Base-by-base conservation (phyloP, 2,888 invertebrate genomes). In the Cerceris ruficornis region DNA sequence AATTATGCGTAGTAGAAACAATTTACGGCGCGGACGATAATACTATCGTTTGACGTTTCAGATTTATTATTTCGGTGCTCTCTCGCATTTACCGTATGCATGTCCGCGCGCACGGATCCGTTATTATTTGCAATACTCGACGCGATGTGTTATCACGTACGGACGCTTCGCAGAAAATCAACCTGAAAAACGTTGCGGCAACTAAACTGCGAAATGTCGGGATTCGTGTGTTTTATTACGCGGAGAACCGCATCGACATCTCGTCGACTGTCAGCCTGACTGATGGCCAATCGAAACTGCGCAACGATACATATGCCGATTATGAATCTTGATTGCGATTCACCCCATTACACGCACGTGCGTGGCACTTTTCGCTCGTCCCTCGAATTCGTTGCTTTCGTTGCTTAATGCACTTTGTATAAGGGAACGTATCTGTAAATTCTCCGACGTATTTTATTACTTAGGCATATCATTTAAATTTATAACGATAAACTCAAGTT, bases 201-300 rank as follows among this genome's bases (percentile, higher is more conserved):
- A 74, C 81, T 75, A 79, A 83, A 79, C 79, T 81, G 76, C 79
- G 76, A 76, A 79, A 76, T 68, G 78, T 69, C 80, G 75, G 58
- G 49, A 57, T 65, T 55, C 68, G 71, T 58, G 81, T 74, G 79
- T 83, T 83, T 83, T 83, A 83, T 83, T 75, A 79, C 76, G 79
- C 81, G 69, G 83, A 75, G 77, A 73, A 81, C 79, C 81, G 81
- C 83, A 79, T 77, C 83, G 83, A 83, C 83, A 75, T 83, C 80
- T 80, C 80, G 75, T 79, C 75, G 71, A 59, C 71, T 75, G 80
- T 78, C 80, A 78, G 59, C 15, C 74, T 80, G 80, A 80, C 75
- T 73, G 80, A 80, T 80, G 80, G 71, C 69, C 70, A 68, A 80
- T 80, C 80, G 78, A 79, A 80, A 75, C 70, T 69, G 70, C 75